Base-by-base conservation (phyloP, 1,140 invertebrate genomes). In the Idris sp. region DNA sequence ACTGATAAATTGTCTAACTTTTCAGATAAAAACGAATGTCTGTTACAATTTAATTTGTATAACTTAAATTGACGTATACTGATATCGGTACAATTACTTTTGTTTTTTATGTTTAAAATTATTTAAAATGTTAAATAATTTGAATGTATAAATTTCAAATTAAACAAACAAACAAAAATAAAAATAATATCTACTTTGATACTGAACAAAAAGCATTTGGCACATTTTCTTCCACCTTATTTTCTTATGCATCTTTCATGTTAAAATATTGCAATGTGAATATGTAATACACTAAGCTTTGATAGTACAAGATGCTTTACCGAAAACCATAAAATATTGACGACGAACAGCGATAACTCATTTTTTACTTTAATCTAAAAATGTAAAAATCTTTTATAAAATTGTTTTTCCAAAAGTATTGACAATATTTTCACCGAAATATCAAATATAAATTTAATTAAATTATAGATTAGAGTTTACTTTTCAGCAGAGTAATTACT, bases 401-500 rank as follows among this genome's bases (percentile, higher is more conserved):
- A n/a, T n/a, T n/a, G n/a, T n/a, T n/a, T n/a, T n/a, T n/a, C n/a
- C n/a, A n/a, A n/a, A n/a, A n/a, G n/a, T n/a, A n/a, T n/a, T n/a
- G n/a, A n/a, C n/a, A n/a, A n/a, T n/a, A n/a, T 22, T 22, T 6
- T 22, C 19, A 22, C 3, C 19, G 2, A 6, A 6, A 22, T 22
- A 4, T 22, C 19, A 22, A 22, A 2, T 4, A 22, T 22, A 22
- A 22, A 6, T 22, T 22, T 22, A 22, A 22, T 22, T 6, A 22
- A 22, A n/a, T n/a, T n/a, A n/a, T n/a, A n/a, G n/a, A n/a, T 22
- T 16, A 38, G 28, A n/a, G 38, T 25, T 18, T 33, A 58, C 22
- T 48, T 61, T 61, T 30, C 5, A 36, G 25, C 43, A 28, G 28
- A 28, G 48, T 25, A 43, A 61, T 61, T 48, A 26, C 41, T 48